Percentiles rank a stretch among this genome's conserved stretches.
phyloP scores from a whole-genome alignment of 2,797 vertebrate species.

The Dendrocincla tyrannina region DNA sequence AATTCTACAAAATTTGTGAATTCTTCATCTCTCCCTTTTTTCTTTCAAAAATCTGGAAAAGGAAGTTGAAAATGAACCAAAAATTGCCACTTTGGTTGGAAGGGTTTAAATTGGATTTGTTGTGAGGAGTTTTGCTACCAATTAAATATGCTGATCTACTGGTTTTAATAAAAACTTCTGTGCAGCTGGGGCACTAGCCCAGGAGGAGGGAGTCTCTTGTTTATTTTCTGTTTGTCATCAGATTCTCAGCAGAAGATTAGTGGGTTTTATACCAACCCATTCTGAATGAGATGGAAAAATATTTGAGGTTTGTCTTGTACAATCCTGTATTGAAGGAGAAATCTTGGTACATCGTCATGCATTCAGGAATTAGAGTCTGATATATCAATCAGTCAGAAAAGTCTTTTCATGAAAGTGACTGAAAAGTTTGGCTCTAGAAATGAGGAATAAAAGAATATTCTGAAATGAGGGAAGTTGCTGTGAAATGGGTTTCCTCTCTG shows the following conservation, averaged over 20 bases:
- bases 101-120: neutral
- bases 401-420: neutral
- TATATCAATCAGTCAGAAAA: neutral
- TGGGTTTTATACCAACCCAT: neutral
- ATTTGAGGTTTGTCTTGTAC: neutral
- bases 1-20: neutral
- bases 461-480: neutral
- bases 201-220: neutral
- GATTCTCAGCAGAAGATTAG: neutral
- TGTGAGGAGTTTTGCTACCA: neutral
- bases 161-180: neutral
- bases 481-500: neutral
- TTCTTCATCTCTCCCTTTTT: neutral
- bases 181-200: neutral
- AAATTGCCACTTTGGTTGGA: neutral
- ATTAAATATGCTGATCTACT: neutral
- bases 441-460: neutral
- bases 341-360: neutral
- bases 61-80: neutral
- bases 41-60: neutral
- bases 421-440: neutral
- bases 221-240: neutral
- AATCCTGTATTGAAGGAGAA: neutral
- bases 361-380: neutral
- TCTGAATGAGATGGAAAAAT: neutral